These are phyloP conservation scores for Mechanitis mazaeus DNA, from an alignment of 2,888 invertebrate genomes.

Conservation along the genomic window DNA sequence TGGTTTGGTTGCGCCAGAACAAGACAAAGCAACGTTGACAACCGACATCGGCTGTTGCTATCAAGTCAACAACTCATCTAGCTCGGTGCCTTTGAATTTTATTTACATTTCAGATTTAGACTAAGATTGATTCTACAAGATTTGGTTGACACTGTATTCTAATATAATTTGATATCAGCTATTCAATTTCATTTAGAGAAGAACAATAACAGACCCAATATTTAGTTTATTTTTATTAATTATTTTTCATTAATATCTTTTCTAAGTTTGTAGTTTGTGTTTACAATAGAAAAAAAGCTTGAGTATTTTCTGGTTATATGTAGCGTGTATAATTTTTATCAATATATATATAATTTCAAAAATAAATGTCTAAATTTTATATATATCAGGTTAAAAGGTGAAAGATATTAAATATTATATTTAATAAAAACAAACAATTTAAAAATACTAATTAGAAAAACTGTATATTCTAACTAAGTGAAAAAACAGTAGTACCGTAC, in stretches of 20 bases:
- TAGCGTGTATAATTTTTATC: too few species aligned
- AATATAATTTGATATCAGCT: neutral
- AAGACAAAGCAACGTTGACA: slow-evolving; percentile 73
- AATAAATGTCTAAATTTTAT: too few species aligned
- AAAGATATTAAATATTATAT: too few species aligned
- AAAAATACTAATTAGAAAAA: slow-evolving; percentile 26
- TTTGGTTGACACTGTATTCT: neutral
- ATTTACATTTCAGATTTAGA: slow-evolving; percentile 17
- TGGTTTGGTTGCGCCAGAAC: slow-evolving; percentile 66
- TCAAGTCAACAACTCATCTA: slow-evolving; percentile 54
- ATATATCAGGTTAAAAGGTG: too few species aligned
- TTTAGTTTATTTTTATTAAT: too few species aligned
- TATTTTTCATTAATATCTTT: too few species aligned
- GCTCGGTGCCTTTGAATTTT: slow-evolving; percentile 41
- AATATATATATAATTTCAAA: too few species aligned
- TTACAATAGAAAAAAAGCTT: too few species aligned
- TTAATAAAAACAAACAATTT: slow-evolving; percentile 4
- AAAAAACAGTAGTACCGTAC: slow-evolving; percentile 18
- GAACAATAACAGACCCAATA: too few species aligned
- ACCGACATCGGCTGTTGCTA: slow-evolving; percentile 63
- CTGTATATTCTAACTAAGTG: slow-evolving; percentile 18
- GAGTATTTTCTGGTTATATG: too few species aligned
- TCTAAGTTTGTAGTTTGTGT: too few species aligned
- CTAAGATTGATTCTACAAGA: slow-evolving; percentile 13
- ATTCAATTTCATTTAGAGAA: neutral